phyloP scores from a whole-genome alignment of 2,888 invertebrate genomes.

The Rhimphoctona megacephalus region DNA sequence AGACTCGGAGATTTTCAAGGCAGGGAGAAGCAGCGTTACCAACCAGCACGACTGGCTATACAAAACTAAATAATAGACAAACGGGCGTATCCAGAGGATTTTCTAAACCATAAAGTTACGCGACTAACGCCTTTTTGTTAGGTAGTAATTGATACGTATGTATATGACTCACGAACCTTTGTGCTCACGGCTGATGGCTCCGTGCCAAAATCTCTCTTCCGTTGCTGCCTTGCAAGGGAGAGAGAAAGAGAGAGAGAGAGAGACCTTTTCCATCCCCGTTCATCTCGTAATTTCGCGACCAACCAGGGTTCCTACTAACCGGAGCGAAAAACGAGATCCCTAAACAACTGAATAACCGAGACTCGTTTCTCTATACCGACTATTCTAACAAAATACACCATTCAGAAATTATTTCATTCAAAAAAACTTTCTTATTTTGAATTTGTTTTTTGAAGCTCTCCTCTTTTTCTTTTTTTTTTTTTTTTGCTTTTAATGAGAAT shows the following conservation, averaged over 20 bases:
- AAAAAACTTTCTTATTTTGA: too few species aligned
- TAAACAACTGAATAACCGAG: conserved; percentile 74
- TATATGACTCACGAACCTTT: conserved; percentile 74
- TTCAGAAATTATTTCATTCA: neutral
- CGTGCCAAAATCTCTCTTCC: conserved; percentile 80
- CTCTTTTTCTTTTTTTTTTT: neutral
- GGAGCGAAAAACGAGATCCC: conserved; percentile 78
- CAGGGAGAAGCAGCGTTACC: conserved; percentile 49
- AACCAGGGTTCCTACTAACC: conserved; percentile 77
- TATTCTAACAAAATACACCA: conserved; percentile 14
- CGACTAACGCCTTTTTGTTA: conserved; percentile 1
- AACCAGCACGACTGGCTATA: conserved; percentile 36
- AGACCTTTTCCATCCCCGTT: conserved; percentile 69
- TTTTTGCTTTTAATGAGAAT: neutral
- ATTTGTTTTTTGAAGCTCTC: too few species aligned
- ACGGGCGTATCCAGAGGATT: neutral
- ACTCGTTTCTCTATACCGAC: conserved; percentile 40
- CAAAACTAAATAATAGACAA: neutral
- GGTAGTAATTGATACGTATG: neutral
- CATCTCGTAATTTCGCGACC: conserved; percentile 61
- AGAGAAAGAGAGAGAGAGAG: conserved; percentile 61
- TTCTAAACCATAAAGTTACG: neutral
- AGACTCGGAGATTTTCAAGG: conserved; percentile 51
- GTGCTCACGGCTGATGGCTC: conserved; percentile 76
- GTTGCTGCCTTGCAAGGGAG: conserved; percentile 53